Evolutionary conservation across 2,888 invertebrate species (phyloP).

Genomic region (Cheilosia pagana): DNA sequence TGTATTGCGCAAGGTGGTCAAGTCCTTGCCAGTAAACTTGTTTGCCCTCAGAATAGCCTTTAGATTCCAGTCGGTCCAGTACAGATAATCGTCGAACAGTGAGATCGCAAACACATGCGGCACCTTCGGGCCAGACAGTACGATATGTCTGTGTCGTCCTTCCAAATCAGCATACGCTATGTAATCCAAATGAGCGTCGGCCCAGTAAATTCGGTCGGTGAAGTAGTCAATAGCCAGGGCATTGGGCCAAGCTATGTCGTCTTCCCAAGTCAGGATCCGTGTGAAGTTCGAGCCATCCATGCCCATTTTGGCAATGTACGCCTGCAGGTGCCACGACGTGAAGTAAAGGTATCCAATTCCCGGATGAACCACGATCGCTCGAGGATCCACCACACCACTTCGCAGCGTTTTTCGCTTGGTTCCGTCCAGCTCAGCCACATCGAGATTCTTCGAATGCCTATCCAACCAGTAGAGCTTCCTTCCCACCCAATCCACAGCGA

Average conservation of each 20-base stretch:
- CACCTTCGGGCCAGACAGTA: constrained; percentile 90
- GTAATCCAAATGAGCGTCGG: constrained; percentile 98
- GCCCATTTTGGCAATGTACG: constrained; percentile 97
- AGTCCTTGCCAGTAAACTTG: constrained; percentile 93
- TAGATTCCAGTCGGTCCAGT: constrained; percentile 99
- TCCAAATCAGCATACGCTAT: constrained; percentile 97
- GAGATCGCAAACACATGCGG: constrained; percentile 98
- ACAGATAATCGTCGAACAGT: constrained; percentile 96
- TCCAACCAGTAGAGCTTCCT: constrained; percentile 99
- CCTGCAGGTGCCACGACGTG: constrained; percentile 97
- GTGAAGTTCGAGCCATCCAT: constrained; percentile 98
- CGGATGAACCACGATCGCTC: constrained; percentile 97
- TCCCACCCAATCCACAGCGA: constrained; percentile 98
- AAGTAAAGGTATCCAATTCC: constrained; percentile 96
- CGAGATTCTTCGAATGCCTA: constrained; percentile 96
- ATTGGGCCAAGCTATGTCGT: constrained; percentile 99
- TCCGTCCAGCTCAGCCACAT: constrained; percentile 97
- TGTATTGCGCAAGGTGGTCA: constrained; percentile 91
- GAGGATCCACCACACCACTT: constrained; percentile 95
- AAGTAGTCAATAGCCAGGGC: constrained; percentile 98
- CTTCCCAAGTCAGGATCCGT: constrained; percentile 94
- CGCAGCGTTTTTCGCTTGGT: constrained; percentile 94
- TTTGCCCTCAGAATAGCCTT: constrained; percentile 96
- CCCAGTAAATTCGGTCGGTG: constrained; percentile 97
- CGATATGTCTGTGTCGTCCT: constrained; percentile 93